Evolutionary conservation across 2,888 invertebrate genomes (phyloP).

Genomic region (Adelphocoris suturalis): DNA sequence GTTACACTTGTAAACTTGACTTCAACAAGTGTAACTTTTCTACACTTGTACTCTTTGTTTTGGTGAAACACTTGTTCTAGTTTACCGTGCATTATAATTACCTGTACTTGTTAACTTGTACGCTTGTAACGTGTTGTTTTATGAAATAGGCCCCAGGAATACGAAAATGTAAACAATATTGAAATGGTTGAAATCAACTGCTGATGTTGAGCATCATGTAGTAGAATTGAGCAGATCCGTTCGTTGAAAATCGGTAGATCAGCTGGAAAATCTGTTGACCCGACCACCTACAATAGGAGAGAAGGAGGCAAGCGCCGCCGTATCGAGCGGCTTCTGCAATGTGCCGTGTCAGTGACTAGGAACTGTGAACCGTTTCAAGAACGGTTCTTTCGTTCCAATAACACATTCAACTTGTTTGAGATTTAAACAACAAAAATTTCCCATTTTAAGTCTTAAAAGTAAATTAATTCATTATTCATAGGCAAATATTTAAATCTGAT

Average conservation of each 20-base stretch:
- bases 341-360: background rate
- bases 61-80: too few species aligned
- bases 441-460: background rate
- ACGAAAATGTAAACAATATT: too few species aligned
- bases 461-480: background rate
- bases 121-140: too few species aligned
- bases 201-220: background rate
- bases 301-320: conserved; percentile 36
- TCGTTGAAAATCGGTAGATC: background rate
- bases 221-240: background rate
- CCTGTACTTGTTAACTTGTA: too few species aligned
- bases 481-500: background rate
- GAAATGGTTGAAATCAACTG: too few species aligned
- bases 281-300: background rate
- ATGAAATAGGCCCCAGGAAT: too few species aligned
- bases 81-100: too few species aligned
- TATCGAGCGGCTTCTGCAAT: background rate
- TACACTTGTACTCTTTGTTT: too few species aligned
- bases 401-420: background rate
- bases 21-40: too few species aligned
- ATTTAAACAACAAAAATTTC: background rate
- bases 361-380: background rate
- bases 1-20: too few species aligned
- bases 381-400: background rate
- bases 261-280: background rate